Evolutionary conservation across 2,888 invertebrate species (phyloP), one percentile per base, ranked within the genome.

Genomic region (Cetonia aurata): DNA sequence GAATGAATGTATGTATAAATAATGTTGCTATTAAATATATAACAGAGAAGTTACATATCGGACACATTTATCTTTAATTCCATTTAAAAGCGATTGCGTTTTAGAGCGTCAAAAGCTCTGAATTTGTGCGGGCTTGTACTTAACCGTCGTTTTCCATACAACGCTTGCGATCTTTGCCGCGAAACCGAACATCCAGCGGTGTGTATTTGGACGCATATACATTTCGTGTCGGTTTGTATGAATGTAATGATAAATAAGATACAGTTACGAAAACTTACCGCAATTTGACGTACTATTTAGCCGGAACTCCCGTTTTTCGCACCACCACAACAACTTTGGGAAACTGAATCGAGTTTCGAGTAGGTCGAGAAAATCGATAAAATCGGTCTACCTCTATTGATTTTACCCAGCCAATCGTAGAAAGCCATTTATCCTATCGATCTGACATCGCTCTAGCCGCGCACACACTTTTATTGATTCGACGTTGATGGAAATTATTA

Each of bases 341-440:
- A 62, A 62, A 62, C 62, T 62, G 62, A 62, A 62, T 62, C 48
- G 48, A 62, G 62, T 50, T 62, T 62, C 48, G 15, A 37, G 37
- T 50, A 33, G 62, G 62, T 37, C 44, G 62, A 85, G 85, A 89
- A 90, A 90, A 91, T 91, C 91, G 91, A 91, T 91, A 88, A 87
- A 88, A 88, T 88, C 88, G 87, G 87, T 86, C 86, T 86, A 86
- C 86, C 87, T 84, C 88, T 90, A 91, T 91, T 90, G 90, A 90
- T 90, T 88, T 87, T 87, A 86, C 84, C 84, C 86, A 86, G 87
- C 88, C 88, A 88, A 91, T 90, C 90, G 88, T 89, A 89, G 88
- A 88, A 88, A 89, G 89, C 89, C 90, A 89, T 91, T 90, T 91
- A 91, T 91, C 90, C 88, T 88, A 91, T 91, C 91, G 91, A 92